phyloP scores from a whole-genome alignment of 2,113 vertebrate species.

The Isurus oxyrinchus region DNA sequence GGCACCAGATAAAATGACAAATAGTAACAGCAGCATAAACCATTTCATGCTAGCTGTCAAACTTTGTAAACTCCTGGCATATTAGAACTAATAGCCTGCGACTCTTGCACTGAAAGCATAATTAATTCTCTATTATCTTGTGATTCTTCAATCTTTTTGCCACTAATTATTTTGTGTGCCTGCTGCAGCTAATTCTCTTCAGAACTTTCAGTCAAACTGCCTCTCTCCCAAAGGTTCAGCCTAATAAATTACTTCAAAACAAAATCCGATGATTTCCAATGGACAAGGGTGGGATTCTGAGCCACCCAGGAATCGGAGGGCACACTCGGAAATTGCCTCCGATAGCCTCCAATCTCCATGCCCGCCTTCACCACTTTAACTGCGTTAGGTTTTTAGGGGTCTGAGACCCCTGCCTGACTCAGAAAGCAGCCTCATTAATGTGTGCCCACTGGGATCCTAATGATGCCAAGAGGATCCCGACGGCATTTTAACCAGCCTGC shows the following conservation, averaged over 20 bases:
- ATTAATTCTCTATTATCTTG: neutral
- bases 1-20: neutral
- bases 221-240: neutral
- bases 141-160: neutral
- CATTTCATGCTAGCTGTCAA: neutral
- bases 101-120: neutral
- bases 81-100: neutral
- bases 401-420: neutral
- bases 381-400: neutral
- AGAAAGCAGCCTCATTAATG: neutral
- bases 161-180: neutral
- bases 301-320: neutral
- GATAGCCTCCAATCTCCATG: neutral
- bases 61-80: neutral
- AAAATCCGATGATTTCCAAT: neutral
- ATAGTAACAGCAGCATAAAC: neutral
- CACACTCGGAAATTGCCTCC: neutral
- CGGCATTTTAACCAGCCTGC: neutral
- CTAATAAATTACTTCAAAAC: neutral
- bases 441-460: neutral
- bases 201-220: neutral
- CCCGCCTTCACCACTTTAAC: neutral
- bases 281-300: neutral
- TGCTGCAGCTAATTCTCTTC: neutral
- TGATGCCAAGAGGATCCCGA: neutral